Base-by-base conservation (phyloP, 1,140 invertebrate genomes). In the Hydropsyche tenuis region DNA sequence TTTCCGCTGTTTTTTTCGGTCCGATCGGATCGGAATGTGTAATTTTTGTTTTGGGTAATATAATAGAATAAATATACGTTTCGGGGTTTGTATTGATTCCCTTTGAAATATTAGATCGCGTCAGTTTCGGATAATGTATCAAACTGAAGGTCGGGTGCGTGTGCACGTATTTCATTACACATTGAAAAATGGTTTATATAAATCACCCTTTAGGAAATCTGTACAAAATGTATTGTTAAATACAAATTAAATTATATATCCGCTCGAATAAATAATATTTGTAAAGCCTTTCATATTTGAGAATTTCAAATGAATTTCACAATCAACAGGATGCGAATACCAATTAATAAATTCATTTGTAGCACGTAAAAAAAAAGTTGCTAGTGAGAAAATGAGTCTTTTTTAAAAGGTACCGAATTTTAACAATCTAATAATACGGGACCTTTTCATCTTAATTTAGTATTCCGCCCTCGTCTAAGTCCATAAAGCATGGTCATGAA, bases 111-210 rank as follows among this genome's bases (percentile, higher is more conserved):
- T 53, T 53, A 53, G 9, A 53, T 16, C 48, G 48, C 20, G 48
- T 53, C 48, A 53, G 18, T 53, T 53, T 53, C 48, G 48, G 48
- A 53, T 53, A 53, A 53, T 53, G 48, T 53, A 53, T 53, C 30
- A 37, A 37, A 37, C 30, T 53, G 48, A 37, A 18, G 48, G 20
- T 16, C 48, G 48, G 18, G 48, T 53, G 48, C 48, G 48, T 53
- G 48, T 53, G 16, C 48, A 53, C 48, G 48, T 53, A 53, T 53
- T 53, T 53, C 48, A 53, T 53, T 53, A 53, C 48, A 16, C 7
- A 1, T 20, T 53, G 48, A 53, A 53, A 53, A 53, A 53, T 53
- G 9, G 48, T 20, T 53, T 1, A 18, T n/a, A 53, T 53, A 53
- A 53, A 53, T 53, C 48, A 53, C 16, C 6, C 48, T 53, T 20